These are phyloP conservation scores for Temnothorax rugatulus DNA, from an alignment of 2,888 invertebrate species.

Conservation along the genomic window DNA sequence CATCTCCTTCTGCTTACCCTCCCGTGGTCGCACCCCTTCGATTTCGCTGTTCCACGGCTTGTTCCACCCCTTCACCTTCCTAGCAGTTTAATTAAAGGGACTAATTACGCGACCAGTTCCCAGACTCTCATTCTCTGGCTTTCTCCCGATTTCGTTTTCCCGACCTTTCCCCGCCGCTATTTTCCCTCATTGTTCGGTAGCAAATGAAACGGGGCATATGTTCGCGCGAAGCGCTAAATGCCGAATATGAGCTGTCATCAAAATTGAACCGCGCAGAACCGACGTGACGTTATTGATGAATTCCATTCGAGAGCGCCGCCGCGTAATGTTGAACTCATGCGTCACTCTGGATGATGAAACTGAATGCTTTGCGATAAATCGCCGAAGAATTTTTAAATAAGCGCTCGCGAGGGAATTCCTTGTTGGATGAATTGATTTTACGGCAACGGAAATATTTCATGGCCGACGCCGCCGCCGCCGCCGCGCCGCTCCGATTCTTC, in stretches of 20 bases:
- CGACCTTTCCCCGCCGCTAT: neutral
- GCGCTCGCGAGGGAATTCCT: slow-evolving; percentile 48
- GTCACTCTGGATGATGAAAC: slow-evolving; percentile 44
- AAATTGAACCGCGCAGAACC: slow-evolving; percentile 57
- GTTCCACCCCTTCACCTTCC: slow-evolving; percentile 37
- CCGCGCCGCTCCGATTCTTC: slow-evolving; percentile 23
- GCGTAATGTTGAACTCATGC: slow-evolving; percentile 37
- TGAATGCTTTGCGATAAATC: slow-evolving; percentile 49
- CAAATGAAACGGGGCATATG: slow-evolving; percentile 46
- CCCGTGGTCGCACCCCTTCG: neutral
- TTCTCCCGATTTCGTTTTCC: slow-evolving; percentile 44
- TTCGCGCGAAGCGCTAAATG: slow-evolving; percentile 29
- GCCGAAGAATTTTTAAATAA: slow-evolving; percentile 55
- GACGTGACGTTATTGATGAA: slow-evolving; percentile 47
- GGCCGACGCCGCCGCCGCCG: neutral
- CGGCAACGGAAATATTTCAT: slow-evolving; percentile 43
- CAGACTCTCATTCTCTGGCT: slow-evolving; percentile 39
- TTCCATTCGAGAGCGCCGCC: slow-evolving; percentile 29
- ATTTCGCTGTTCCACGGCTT: slow-evolving; percentile 19
- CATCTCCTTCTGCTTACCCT: slow-evolving; percentile 21
- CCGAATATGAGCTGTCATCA: slow-evolving; percentile 53
- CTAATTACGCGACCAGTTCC: slow-evolving; percentile 65
- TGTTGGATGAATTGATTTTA: slow-evolving; percentile 52
- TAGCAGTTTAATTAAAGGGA: slow-evolving; percentile 68
- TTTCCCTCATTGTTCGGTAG: slow-evolving; percentile 32